Percentiles rank a stretch among this genome's conserved stretches.
These are phyloP conservation scores for Drosophila ogumai DNA, from an alignment of 1,140 invertebrate genomes.

Conservation along the genomic window DNA sequence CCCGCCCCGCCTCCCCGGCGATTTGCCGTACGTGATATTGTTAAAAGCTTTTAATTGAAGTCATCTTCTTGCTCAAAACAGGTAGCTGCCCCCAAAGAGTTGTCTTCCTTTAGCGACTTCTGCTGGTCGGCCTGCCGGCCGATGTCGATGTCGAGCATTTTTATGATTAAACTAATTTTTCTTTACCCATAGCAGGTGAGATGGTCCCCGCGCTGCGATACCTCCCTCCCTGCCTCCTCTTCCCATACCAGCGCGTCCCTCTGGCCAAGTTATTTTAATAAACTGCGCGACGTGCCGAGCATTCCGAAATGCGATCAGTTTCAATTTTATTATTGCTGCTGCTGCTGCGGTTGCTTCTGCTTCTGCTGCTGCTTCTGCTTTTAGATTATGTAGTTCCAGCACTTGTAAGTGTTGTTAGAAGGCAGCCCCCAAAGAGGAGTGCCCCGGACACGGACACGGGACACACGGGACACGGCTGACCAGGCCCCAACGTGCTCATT, in stretches of 20 bases:
- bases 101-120: constrained; percentile 20
- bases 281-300: constrained; percentile 81
- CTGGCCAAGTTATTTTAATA: constrained; percentile 83
- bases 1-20: constrained; percentile 28
- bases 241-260: constrained; percentile 40
- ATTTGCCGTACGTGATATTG: constrained; percentile 83
- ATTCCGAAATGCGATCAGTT: constrained; percentile 80
- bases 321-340: constrained; percentile 79
- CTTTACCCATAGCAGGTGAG: constrained; percentile 80
- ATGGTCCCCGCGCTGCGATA: constrained; percentile 47
- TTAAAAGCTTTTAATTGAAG: constrained; percentile 85
- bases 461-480: constrained; percentile 40
- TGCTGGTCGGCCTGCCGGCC: constrained; percentile 17
- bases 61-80: constrained; percentile 83
- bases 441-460: constrained; percentile 54
- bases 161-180: constrained; percentile 85
- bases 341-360: neutral
- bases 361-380: constrained; percentile 27
- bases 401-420: constrained; percentile 83
- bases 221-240: neutral
- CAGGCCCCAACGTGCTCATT: constrained; percentile 74
- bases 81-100: constrained; percentile 73
- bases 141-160: constrained; percentile 76
- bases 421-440: constrained; percentile 63
- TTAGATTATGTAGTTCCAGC: constrained; percentile 76